Evolutionary conservation across 2,797 vertebrate species (phyloP).

Genomic region (Uromys caudimaculatus): DNA sequence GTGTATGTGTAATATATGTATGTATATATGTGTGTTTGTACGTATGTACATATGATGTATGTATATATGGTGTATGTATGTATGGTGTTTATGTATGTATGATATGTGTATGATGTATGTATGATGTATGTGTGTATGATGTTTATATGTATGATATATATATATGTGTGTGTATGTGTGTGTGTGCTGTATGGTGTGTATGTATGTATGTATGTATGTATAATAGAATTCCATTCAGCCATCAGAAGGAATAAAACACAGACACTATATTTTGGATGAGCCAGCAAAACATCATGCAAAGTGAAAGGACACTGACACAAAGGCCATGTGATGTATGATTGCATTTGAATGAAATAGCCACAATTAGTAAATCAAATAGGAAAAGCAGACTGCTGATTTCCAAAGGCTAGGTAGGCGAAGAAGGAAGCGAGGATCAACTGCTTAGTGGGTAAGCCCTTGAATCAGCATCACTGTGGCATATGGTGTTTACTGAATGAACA

Average conservation of each 20-base stretch:
- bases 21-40: too few relatives aligned
- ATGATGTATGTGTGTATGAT: not conserved
- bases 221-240: not conserved
- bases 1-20: too few relatives aligned
- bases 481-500: not conserved
- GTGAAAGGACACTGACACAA: not conserved
- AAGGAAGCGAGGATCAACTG: not conserved
- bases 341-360: slow-evolving; percentile 4
- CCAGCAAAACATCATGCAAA: not conserved
- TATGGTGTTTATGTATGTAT: too few relatives aligned
- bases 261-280: not conserved
- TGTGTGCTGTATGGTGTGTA: not conserved
- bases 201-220: not conserved
- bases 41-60: too few relatives aligned
- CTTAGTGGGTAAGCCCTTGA: slow-evolving; percentile 10
- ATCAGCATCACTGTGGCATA: not conserved
- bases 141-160: too few relatives aligned
- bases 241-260: not conserved
- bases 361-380: slow-evolving; percentile 4
- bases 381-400: not conserved
- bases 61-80: too few relatives aligned
- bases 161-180: not conserved
- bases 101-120: not conserved
- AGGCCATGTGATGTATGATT: not conserved
- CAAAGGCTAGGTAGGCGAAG: not conserved